Conservation (phyloP, 2,113 vertebrate species). For the Agelaius tricolor region DNA sequence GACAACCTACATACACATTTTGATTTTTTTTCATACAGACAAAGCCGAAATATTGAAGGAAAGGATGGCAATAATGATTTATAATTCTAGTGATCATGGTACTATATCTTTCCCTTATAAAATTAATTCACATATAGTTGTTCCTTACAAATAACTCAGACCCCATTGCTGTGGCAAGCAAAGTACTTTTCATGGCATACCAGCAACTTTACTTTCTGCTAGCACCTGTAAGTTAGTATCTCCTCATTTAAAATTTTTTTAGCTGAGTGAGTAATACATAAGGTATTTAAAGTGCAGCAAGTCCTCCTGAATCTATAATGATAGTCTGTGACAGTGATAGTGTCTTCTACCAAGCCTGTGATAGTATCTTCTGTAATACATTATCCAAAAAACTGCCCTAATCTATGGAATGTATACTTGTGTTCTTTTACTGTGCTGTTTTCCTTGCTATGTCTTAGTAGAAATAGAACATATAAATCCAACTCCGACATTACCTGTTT, state of each 20-base stretch:
- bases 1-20: neutral
- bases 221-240: neutral
- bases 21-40: neutral
- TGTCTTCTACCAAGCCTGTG: neutral
- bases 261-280: neutral
- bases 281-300: neutral
- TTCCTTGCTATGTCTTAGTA: neutral
- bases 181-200: neutral
- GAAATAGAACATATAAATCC: neutral
- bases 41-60: neutral
- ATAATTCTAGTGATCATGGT: neutral
- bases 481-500: neutral
- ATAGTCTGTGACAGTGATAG: neutral
- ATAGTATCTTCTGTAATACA: neutral
- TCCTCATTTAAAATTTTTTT: neutral
- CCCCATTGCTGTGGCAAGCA: neutral
- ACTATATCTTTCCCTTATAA: neutral
- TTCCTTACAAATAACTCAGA: neutral
- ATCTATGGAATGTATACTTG: neutral
- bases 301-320: neutral
- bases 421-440: neutral
- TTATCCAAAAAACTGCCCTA: neutral
- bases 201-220: neutral
- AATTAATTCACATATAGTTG: neutral
- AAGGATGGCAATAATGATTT: neutral